A percentile compares a stretch with the other conserved stretches of the same genome.
Conservation (phyloP, 30 jellyfish, hydroid and myxozoan species). For the Pelagia noctiluca region DNA sequence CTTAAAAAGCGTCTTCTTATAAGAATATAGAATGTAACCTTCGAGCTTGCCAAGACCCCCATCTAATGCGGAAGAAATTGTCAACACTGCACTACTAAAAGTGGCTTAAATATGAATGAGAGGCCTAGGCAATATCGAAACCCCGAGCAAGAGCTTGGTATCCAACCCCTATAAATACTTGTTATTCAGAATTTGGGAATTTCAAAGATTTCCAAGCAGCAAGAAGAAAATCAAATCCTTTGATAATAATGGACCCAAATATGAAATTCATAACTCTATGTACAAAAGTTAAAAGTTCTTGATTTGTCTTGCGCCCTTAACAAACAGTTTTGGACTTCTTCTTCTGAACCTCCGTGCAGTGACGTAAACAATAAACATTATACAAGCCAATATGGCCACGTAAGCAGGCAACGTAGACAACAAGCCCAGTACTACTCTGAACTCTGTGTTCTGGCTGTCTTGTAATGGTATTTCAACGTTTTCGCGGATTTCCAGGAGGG, state of each 20-base stretch:
- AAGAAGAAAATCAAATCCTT: too few species aligned
- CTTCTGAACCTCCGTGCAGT: constrained; percentile 60
- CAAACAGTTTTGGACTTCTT: constrained; percentile 12
- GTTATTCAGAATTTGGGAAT: too few species aligned
- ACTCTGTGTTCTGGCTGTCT: constrained; percentile 69
- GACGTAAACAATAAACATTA: constrained; percentile 40
- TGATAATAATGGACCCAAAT: background rate
- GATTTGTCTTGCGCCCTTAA: constrained; percentile 50
- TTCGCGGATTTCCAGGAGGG: constrained; percentile 43
- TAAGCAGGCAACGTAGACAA: constrained; percentile 62
- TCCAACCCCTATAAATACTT: too few species aligned
- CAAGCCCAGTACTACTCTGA: constrained; percentile 43
- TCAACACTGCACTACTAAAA: too few species aligned
- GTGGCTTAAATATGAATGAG: too few species aligned
- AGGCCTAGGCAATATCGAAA: too few species aligned
- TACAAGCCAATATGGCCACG: constrained; percentile 53
- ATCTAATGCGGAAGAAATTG: too few species aligned
- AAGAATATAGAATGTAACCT: too few species aligned
- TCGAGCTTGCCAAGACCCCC: too few species aligned
- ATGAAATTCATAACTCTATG: constrained; percentile 11
- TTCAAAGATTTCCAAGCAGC: too few species aligned
- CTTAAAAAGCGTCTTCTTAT: too few species aligned
- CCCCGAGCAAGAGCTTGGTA: too few species aligned
- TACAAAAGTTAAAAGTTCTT: constrained; percentile 59
- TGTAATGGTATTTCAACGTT: background rate